Conservation (phyloP, 2,888 invertebrate species). For the Dorcus hopei region DNA sequence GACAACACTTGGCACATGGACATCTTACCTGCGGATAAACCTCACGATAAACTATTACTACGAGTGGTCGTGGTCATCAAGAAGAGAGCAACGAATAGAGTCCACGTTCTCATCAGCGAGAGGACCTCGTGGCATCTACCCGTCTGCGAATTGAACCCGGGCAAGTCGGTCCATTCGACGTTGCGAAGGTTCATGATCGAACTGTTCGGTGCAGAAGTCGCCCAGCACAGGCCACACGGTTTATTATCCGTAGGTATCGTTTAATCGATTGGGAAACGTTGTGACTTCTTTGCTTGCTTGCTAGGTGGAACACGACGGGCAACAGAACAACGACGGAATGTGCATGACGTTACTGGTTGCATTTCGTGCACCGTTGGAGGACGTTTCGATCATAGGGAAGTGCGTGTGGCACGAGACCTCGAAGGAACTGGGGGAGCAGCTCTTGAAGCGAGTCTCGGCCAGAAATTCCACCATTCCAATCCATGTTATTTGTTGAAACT, state of each 20-base stretch:
- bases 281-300: conserved; percentile 18
- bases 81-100: conserved; percentile 75
- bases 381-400: conserved; percentile 81
- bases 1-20: conserved; percentile 65
- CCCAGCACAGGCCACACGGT: conserved; percentile 80
- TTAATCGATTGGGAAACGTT: not conserved
- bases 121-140: conserved; percentile 81
- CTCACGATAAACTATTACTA: conserved; percentile 71
- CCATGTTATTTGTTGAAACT: conserved; percentile 62
- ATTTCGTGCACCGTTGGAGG: conserved; percentile 80
- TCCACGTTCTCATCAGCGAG: conserved; percentile 84
- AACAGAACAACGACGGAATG: conserved; percentile 66
- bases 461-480: conserved; percentile 78
- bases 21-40: conserved; percentile 66
- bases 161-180: conserved; percentile 81
- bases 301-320: conserved; percentile 63
- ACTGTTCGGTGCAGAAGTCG: conserved; percentile 83
- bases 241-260: conserved; percentile 57
- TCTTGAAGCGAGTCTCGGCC: conserved; percentile 64
- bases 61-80: conserved; percentile 77
- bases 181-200: conserved; percentile 87
- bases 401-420: conserved; percentile 86
- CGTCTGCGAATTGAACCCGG: conserved; percentile 83
- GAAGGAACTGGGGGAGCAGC: conserved; percentile 62
- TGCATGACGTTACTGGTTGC: conserved; percentile 81